Conservation (phyloP, 2,888 invertebrate genomes). For the Odontocolon sp. region DNA sequence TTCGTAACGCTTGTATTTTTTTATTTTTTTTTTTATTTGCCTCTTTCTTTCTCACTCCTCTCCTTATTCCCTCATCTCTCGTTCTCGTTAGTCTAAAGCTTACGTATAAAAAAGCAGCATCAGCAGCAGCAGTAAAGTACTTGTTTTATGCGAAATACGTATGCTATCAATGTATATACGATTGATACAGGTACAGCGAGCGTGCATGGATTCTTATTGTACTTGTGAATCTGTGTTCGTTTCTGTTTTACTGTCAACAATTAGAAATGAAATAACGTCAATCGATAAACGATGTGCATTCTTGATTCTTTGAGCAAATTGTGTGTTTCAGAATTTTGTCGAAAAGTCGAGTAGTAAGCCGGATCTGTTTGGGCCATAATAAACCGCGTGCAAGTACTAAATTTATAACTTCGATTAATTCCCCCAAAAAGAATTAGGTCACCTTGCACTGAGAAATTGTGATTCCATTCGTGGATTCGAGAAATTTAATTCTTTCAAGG, state of each 20-base stretch:
- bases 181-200: conserved; percentile 78
- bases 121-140: conserved; percentile 67
- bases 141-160: conserved; percentile 63
- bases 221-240: conserved; percentile 54
- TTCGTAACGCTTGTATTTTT: conserved; percentile 22
- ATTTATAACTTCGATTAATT: no score
- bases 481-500: no score
- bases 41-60: conserved; percentile 14
- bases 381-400: background rate
- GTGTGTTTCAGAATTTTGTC: background rate
- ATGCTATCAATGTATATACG: conserved; percentile 70
- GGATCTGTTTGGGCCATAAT: conserved; percentile 22
- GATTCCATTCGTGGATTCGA: no score
- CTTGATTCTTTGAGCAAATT: background rate
- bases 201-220: conserved; percentile 76
- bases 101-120: conserved; percentile 78
- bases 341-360: background rate
- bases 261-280: background rate
- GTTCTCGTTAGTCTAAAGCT: conserved; percentile 71
- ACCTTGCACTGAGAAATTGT: no score
- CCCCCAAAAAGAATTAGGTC: no score
- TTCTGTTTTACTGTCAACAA: background rate
- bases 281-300: background rate
- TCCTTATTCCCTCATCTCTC: conserved; percentile 28
- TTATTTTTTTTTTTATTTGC: conserved; percentile 23